Percentiles rank a stretch among this genome's conserved stretches.
These are phyloP conservation scores for Pammene fasciana DNA, from an alignment of 2,888 invertebrate genomes.

Conservation along the genomic window DNA sequence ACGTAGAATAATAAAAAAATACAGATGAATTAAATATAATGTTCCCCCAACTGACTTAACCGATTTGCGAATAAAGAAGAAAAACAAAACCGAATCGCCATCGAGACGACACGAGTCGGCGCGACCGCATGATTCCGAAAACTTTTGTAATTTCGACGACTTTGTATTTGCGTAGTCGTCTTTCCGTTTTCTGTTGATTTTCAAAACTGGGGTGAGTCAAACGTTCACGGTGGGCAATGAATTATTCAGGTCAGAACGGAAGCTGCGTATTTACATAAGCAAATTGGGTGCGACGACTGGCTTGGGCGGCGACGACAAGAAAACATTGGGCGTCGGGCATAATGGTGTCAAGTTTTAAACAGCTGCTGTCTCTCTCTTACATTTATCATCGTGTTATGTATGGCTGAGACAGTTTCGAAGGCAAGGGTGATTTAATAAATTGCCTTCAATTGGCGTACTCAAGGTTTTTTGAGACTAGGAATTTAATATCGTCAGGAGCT, in stretches of 20 bases:
- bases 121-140: constrained; percentile 41
- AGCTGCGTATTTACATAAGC: constrained; percentile 82
- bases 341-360: constrained; percentile 39
- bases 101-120: constrained; percentile 31
- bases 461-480: constrained; percentile 28
- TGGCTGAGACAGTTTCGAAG: constrained; percentile 2
- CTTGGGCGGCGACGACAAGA: constrained; percentile 48
- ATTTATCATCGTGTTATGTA: background rate
- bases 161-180: constrained; percentile 65
- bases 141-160: constrained; percentile 66
- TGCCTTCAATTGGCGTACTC: constrained; percentile 24
- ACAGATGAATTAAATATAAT: background rate
- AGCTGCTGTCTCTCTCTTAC: constrained; percentile 14
- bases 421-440: constrained; percentile 35
- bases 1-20: background rate
- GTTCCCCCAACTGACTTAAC: background rate
- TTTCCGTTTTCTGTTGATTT: constrained; percentile 73
- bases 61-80: constrained; percentile 11
- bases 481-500: constrained; percentile 30
- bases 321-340: constrained; percentile 40
- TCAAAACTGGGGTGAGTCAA: constrained; percentile 74
- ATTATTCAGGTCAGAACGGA: constrained; percentile 80
- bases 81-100: constrained; percentile 31
- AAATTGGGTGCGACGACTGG: constrained; percentile 74
- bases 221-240: constrained; percentile 73